Conservation (phyloP, 2,113 vertebrate genomes). For the Taurulus bubalis region DNA sequence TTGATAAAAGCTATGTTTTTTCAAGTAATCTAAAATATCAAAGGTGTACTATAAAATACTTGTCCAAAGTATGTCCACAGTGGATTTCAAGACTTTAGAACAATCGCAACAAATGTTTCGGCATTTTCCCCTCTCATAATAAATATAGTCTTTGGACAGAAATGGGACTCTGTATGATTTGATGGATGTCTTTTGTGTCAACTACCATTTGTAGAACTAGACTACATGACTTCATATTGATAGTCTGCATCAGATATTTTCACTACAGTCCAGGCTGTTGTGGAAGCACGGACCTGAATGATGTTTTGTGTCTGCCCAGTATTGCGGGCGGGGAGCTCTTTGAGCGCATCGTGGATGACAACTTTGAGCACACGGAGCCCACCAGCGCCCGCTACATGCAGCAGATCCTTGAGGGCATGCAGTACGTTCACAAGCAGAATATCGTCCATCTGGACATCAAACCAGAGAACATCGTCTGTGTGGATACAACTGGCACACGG, state of each 20-base stretch:
- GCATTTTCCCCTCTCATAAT: neutral
- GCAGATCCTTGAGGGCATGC: slow-evolving; percentile 90
- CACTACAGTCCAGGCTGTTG: neutral
- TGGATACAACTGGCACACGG: slow-evolving; percentile 80
- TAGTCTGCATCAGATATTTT: neutral
- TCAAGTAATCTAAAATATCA: no score
- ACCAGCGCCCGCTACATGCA: slow-evolving; percentile 86
- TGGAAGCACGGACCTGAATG: neutral
- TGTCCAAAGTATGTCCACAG: neutral
- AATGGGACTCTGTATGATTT: neutral
- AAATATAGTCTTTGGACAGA: neutral
- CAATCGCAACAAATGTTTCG: neutral
- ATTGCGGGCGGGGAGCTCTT: slow-evolving; percentile 91
- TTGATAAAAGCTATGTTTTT: neutral
- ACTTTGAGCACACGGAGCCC: slow-evolving; percentile 90
- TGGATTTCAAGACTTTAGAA: neutral
- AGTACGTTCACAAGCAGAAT: slow-evolving; percentile 86
- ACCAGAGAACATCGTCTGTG: slow-evolving; percentile 90
- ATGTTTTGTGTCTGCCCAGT: slow-evolving; percentile 62
- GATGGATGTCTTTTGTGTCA: neutral
- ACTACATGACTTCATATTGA: neutral
- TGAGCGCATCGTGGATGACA: slow-evolving; percentile 86
- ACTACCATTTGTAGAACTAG: neutral
- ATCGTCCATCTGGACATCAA: slow-evolving; percentile 90
- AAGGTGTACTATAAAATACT: neutral